phyloP scores from a whole-genome alignment of 2,797 vertebrate genomes.

The Botia almorhae region DNA sequence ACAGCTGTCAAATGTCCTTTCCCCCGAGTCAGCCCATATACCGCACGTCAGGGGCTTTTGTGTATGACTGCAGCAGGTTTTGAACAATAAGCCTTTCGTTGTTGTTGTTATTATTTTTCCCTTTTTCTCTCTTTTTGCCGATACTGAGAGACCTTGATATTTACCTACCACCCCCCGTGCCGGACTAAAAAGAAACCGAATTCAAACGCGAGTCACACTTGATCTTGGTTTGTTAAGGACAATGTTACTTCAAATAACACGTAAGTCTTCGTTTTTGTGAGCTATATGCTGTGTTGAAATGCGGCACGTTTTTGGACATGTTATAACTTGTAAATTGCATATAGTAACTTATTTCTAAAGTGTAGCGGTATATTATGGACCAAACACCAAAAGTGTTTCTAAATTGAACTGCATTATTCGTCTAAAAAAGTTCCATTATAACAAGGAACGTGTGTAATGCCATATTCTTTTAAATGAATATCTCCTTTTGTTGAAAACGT shows the following conservation, averaged over 20 bases:
- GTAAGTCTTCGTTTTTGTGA: slow-evolving; percentile 90
- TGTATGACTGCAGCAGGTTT: slow-evolving; percentile 98
- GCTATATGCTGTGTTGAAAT: slow-evolving; percentile 73
- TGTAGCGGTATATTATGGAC: slow-evolving; percentile 95
- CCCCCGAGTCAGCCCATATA: slow-evolving; percentile 92
- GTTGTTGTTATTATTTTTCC: slow-evolving; percentile 55
- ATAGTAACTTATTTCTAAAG: slow-evolving; percentile 99
- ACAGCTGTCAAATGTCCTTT: slow-evolving; percentile 98
- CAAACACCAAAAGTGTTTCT: slow-evolving; percentile 94
- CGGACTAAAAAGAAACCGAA: slow-evolving; percentile 77
- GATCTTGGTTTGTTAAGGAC: slow-evolving; percentile 89
- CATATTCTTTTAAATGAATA: slow-evolving; percentile 90
- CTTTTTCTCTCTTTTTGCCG: slow-evolving; percentile 46
- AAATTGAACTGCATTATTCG: slow-evolving; percentile 88
- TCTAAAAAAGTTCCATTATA: slow-evolving; percentile 86
- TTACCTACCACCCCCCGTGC: slow-evolving; percentile 57
- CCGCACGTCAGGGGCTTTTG: slow-evolving; percentile 94
- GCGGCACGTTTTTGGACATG: slow-evolving; percentile 86
- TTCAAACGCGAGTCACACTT: slow-evolving; percentile 75
- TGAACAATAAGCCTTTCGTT: slow-evolving; percentile 75
- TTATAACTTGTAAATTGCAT: slow-evolving; percentile 95
- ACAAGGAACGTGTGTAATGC: slow-evolving; percentile 91
- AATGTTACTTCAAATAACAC: slow-evolving; percentile 96
- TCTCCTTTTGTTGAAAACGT: slow-evolving; percentile 87
- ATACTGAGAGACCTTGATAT: slow-evolving; percentile 60